Conservation (phyloP, 2,113 vertebrate species). For the Tetrax tetrax region DNA sequence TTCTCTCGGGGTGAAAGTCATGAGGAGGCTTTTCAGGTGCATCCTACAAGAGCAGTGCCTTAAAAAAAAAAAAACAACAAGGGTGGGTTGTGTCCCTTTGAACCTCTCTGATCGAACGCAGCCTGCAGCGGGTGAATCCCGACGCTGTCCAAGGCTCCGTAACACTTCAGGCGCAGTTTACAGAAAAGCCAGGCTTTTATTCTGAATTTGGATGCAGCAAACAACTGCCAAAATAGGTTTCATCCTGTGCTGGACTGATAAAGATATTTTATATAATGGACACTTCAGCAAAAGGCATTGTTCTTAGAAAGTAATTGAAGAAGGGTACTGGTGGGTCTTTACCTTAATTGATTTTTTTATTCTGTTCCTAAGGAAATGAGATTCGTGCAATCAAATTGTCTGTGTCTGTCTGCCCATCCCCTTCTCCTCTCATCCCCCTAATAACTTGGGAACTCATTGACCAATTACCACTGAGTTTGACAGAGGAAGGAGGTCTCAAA, state of each 20-base stretch:
- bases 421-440: constrained; percentile 23
- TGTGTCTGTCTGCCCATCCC: neutral
- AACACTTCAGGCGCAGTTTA: neutral
- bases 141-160: neutral
- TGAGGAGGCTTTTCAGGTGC: neutral
- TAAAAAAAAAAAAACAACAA: too few species aligned
- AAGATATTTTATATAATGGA: neutral
- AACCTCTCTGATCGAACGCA: neutral
- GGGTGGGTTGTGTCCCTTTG: neutral
- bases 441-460: neutral
- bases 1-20: neutral
- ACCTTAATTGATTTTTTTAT: constrained; percentile 24
- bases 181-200: neutral
- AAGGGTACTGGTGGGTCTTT: neutral
- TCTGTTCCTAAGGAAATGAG: constrained; percentile 45
- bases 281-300: neutral
- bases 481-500: constrained; percentile 4
- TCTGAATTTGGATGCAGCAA: neutral
- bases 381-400: neutral
- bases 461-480: neutral
- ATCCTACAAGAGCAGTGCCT: neutral
- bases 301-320: constrained; percentile 9
- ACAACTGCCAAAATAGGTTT: neutral
- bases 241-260: neutral
- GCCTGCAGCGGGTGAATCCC: neutral